Percentiles rank a stretch among this genome's conserved stretches.
Conservation (phyloP, 2,797 vertebrate genomes). For the Triplophysa bombifrons region DNA sequence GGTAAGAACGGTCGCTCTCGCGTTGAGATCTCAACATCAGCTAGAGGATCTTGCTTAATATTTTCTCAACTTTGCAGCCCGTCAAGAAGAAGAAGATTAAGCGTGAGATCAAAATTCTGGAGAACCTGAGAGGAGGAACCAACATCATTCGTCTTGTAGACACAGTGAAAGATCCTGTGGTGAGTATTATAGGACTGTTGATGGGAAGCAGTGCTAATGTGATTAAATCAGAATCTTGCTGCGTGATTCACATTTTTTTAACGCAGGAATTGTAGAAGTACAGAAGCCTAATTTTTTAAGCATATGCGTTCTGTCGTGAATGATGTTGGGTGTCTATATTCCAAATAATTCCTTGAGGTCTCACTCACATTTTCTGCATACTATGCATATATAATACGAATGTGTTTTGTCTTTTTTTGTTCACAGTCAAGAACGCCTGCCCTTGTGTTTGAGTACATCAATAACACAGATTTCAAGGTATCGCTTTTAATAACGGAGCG, state of each 20-base stretch:
- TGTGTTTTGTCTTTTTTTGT: slow-evolving; percentile 70
- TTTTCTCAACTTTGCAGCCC: slow-evolving; percentile 78
- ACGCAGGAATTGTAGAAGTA: background rate
- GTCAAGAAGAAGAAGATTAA: slow-evolving; percentile 99
- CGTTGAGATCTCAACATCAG: background rate
- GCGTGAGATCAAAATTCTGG: slow-evolving; percentile 97
- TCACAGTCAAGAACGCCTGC: slow-evolving; percentile 97
- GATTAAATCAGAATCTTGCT: background rate
- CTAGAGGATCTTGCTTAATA: background rate
- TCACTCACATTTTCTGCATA: background rate
- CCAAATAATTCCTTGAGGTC: background rate
- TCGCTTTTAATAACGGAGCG: slow-evolving; percentile 50
- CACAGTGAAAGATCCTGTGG: slow-evolving; percentile 98
- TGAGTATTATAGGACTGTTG: slow-evolving; percentile 62
- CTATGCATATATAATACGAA: slow-evolving; percentile 19
- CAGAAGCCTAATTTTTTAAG: background rate
- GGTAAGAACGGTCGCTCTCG: slow-evolving; percentile 71
- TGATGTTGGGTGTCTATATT: background rate
- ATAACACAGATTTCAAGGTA: slow-evolving; percentile 99
- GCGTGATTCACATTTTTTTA: background rate
- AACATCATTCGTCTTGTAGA: slow-evolving; percentile 98
- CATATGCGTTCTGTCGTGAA: background rate
- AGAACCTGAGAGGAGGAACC: slow-evolving; percentile 95
- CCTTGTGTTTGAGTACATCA: slow-evolving; percentile 99
- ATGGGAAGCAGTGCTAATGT: background rate